Percentiles rank a stretch among this genome's conserved stretches.
Evolutionary conservation across 2,888 invertebrate genomes (phyloP).

Genomic region (Eupeodes latifasciatus): DNA sequence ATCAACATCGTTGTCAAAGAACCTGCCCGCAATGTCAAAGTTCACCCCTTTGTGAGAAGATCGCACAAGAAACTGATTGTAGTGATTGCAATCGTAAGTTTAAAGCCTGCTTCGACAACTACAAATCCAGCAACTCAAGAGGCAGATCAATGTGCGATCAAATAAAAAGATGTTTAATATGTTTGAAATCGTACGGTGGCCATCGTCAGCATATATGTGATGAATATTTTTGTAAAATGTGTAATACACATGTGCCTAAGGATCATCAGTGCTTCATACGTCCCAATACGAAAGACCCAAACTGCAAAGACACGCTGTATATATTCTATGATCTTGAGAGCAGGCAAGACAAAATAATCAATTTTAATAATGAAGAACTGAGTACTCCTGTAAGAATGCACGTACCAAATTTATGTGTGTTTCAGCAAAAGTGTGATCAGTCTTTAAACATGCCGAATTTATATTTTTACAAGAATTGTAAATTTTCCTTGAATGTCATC

Average conservation of each 20-base stretch:
- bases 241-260: background rate
- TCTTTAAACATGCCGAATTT: background rate
- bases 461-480: too few species aligned
- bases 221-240: conserved; percentile 5
- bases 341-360: background rate
- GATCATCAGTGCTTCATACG: background rate
- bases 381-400: background rate
- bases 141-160: background rate
- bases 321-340: background rate
- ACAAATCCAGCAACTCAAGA: background rate
- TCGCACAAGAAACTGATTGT: background rate
- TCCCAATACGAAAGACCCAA: background rate
- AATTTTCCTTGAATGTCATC: too few species aligned
- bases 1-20: too few species aligned
- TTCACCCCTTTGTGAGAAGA: background rate
- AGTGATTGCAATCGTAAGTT: conserved; percentile 2
- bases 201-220: background rate
- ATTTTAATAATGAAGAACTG: too few species aligned
- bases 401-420: background rate
- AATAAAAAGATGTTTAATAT: background rate
- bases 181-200: background rate
- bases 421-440: background rate
- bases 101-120: background rate
- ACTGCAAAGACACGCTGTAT: background rate
- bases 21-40: too few species aligned